Base-by-base conservation (phyloP, 2,797 vertebrate species). In the Phataginus tetradactyla region DNA sequence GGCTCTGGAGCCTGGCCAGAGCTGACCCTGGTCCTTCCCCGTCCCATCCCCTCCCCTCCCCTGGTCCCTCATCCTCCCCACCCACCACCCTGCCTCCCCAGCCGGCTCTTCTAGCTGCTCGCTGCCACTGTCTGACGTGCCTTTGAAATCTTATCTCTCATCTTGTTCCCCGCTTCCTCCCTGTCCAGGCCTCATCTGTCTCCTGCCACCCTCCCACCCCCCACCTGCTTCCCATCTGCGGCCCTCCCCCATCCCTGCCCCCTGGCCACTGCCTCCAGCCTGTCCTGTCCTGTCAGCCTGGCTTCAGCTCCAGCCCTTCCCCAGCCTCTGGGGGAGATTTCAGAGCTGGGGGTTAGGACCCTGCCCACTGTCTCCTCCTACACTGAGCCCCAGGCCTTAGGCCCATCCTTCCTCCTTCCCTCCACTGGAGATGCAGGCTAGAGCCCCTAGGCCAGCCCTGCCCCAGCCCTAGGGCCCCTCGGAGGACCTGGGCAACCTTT, bases 71-170 rank as follows among this genome's bases (percentile, higher is more conserved):
- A n/a, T 32, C n/a, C 63, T 21, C 0, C 39, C 25, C 27, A 3
- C 39, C 20, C 7, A 0, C 18, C 14, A n/a, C 59, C 89, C 27
- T 29, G 53, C 53, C 72, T 77, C 45, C 32, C 55, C 20, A 1
- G 14, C 49, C 34, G n/a, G 79, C 59, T 51, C 34, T 68, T 42
- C n/a, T 10, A 8, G 55, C 55, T 21, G 66, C 1, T 15, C 14
- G 2, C 72, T 63, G 80, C 80, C 80, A 69, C 94, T 84, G 90
- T 97, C 98, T 97, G 97, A 95, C 45, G 8, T 9, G 96, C 95
- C 98, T 98, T 98, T 98, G 98, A 98, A 98, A 98, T 98, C 98
- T 98, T 98, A 98, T 98, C 98, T 98, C 97, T 95, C 97, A 98
- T 98, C 98, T 98, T 98, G 98, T 99, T 98, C 98, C 95, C 98